Evolutionary conservation across 2,888 invertebrate genomes (phyloP).

Genomic region (Nymphalis polychloros): DNA sequence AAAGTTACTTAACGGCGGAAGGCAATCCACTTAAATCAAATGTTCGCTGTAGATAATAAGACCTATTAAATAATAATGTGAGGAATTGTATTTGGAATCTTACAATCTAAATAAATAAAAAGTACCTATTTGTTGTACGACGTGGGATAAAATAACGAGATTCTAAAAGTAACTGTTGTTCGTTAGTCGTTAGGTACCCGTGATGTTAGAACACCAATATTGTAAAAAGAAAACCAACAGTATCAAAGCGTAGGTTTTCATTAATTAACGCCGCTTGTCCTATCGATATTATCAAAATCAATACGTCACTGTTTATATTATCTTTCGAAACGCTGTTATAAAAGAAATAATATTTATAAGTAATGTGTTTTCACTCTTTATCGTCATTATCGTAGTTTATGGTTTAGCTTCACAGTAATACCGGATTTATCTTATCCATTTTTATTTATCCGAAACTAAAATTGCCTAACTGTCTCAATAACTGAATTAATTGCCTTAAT

Average conservation of each 20-base stretch:
- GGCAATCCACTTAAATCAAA: constrained; percentile 1
- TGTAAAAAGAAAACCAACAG: not conserved
- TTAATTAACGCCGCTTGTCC: not conserved
- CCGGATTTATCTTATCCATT: not conserved
- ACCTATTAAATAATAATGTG: not conserved
- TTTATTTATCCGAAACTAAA: not conserved
- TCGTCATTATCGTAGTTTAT: not conserved
- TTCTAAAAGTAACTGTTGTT: too few relatives aligned
- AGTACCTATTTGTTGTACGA: not conserved
- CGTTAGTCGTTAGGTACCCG: too few relatives aligned
- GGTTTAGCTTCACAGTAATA: not conserved
- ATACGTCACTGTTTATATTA: not conserved
- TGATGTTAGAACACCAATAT: too few relatives aligned
- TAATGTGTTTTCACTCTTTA: constrained; percentile 2
- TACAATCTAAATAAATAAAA: not conserved
- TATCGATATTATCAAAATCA: constrained; percentile 6
- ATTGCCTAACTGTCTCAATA: not conserved
- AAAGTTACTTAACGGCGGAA: constrained; percentile 11
- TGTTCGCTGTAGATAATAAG: not conserved
- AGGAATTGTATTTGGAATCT: not conserved
- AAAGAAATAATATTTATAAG: not conserved
- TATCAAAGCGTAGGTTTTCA: not conserved
- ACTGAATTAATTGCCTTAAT: not conserved
- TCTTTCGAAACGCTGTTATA: not conserved
- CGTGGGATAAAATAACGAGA: not conserved